phyloP scores from a whole-genome alignment of 2,888 invertebrate species.

The Bombyx huttoni region DNA sequence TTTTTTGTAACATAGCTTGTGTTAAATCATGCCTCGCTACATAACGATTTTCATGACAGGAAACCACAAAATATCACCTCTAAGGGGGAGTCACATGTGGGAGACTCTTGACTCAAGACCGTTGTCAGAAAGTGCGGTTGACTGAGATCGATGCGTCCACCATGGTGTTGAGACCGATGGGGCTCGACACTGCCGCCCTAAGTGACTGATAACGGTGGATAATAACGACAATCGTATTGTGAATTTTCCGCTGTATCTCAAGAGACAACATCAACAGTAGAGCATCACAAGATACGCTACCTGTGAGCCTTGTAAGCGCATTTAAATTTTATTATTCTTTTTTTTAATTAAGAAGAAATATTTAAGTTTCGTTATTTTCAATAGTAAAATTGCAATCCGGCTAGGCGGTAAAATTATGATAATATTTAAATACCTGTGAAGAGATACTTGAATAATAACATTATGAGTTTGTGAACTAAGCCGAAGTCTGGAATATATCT shows the following conservation, averaged over 20 bases:
- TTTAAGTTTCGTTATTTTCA: no score
- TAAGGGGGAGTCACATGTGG: constrained; percentile 11
- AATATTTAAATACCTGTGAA: no score
- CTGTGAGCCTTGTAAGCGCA: no score
- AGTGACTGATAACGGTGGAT: constrained; percentile 37
- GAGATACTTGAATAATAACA: no score
- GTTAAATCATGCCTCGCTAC: no score
- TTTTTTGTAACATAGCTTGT: no score
- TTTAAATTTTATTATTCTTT: no score
- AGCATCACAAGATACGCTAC: not conserved
- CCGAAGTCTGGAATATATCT: constrained; percentile 2
- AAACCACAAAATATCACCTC: not conserved
- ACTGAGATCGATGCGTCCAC: constrained; percentile 47
- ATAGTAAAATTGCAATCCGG: no score
- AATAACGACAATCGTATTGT: not conserved
- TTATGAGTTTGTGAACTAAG: not conserved
- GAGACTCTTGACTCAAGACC: constrained; percentile 14
- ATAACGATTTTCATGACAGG: no score
- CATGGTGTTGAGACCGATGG: constrained; percentile 21
- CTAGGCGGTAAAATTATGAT: no score
- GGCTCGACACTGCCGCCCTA: constrained; percentile 19
- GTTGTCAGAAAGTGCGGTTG: constrained; percentile 29
- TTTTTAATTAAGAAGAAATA: no score
- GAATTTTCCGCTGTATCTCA: not conserved
- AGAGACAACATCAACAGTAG: not conserved